phyloP scores from a whole-genome alignment of 23 tunicate species.

The Trididemnum clinides region DNA sequence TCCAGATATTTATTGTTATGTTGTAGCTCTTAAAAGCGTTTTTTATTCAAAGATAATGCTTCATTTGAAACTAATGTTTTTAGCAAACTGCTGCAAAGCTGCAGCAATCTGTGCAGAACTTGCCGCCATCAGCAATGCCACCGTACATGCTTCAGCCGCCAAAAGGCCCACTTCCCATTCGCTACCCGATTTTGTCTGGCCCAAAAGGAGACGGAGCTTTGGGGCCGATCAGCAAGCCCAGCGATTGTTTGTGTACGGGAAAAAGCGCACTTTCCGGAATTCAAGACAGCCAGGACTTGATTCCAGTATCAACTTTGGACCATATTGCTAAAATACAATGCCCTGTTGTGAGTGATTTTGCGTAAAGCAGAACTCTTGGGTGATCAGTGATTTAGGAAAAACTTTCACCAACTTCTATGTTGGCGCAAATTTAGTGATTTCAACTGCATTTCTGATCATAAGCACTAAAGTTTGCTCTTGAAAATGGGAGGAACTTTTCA shows the following conservation, averaged over 20 bases:
- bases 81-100: constrained; percentile 49
- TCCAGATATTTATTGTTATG: too few species aligned
- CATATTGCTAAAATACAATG: constrained; percentile 85
- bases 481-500: too few species aligned
- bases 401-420: too few species aligned
- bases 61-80: neutral
- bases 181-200: neutral
- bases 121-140: neutral
- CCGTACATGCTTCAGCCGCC: neutral
- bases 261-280: neutral
- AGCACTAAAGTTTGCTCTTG: too few species aligned
- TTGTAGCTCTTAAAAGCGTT: too few species aligned
- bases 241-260: constrained; percentile 10
- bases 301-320: constrained; percentile 75
- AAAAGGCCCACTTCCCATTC: neutral
- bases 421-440: too few species aligned
- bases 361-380: too few species aligned
- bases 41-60: too few species aligned
- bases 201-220: constrained; percentile 10
- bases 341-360: constrained; percentile 77
- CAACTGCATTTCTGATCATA: too few species aligned
- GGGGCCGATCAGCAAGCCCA: constrained; percentile 2
- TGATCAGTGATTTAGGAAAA: too few species aligned
- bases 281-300: constrained; percentile 36
- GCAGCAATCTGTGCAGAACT: constrained; percentile 17